Base-by-base conservation (phyloP, 2,113 vertebrate species). In the Tachycineta bicolor region DNA sequence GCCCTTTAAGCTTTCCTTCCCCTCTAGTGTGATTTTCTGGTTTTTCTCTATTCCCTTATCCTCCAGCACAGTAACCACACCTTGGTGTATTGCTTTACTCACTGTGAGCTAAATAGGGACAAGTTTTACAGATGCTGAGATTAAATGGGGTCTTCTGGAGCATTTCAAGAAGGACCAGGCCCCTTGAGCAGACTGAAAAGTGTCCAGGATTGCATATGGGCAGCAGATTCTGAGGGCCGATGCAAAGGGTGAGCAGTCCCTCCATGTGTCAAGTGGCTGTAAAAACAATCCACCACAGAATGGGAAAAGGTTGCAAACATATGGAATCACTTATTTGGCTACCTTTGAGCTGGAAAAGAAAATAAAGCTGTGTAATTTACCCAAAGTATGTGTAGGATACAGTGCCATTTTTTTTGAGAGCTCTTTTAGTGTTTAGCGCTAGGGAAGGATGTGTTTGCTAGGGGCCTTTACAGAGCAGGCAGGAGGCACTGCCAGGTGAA, bases 221-320 rank as follows among this genome's bases (percentile, higher is more conserved):
- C 50, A 84, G 63, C 80, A 90, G 82, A 59, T 31, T 68, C 28
- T 28, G 47, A 9, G 49, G 55, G 63, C 0, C 26, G 55, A 41
- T 46, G 31, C 0, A 5, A 59, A 34, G 58, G 20, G 24, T 82
- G 79, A 94, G 65, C 67, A 64, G 65, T 64, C 31, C 62, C 43
- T 83, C 44, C 3, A 3, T 2, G 11, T 29, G 68, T 78, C 79
- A 83, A 82, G 26, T 24, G 58, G 43, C 46, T 84, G 53, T 41
- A 68, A 87, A 87, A 96, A 58, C 70, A 91, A 79, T 93, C 44
- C 58, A 28, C 74, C 29, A 33, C 74, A 80, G 81, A 68, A 7
- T 88, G 74, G 68, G n/a, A 41, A 85, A 89, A 91, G 74, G 77
- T 80, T 89, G 52, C 21, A 74, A 82, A 87, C 86, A 85, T 64